Conservation (phyloP, 2,113 vertebrate genomes). For the Gavia stellata region DNA sequence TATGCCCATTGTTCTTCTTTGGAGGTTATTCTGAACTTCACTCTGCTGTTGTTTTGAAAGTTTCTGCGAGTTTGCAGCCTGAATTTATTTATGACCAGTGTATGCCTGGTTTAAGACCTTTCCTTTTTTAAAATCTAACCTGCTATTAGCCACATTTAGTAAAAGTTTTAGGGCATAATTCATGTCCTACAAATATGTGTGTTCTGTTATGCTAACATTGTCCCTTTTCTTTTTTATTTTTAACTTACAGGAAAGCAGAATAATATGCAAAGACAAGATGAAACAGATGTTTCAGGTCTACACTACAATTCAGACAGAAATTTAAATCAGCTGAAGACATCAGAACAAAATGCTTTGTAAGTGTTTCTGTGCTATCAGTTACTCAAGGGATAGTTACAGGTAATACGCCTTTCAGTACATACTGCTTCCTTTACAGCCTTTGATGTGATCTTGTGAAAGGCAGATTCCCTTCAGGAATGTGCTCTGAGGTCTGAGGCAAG, state of each 20-base stretch:
- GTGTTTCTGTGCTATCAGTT: background rate
- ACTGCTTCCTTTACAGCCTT: background rate
- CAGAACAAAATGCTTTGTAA: background rate
- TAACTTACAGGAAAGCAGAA: slow-evolving; percentile 7
- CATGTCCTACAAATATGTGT: background rate
- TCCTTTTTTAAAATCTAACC: slow-evolving; percentile 35
- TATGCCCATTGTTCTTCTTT: background rate
- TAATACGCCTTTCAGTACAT: background rate
- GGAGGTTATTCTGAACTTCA: slow-evolving; percentile 2
- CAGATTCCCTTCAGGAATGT: background rate
- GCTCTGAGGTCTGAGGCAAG: background rate
- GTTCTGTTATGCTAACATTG: background rate
- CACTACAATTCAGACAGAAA: slow-evolving; percentile 1
- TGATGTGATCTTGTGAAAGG: background rate
- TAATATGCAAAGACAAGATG: background rate
- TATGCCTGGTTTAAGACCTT: background rate
- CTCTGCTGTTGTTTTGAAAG: background rate
- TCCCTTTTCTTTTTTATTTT: background rate
- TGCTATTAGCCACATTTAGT: slow-evolving; percentile 28
- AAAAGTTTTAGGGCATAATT: background rate
- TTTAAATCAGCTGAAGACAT: slow-evolving; percentile 13
- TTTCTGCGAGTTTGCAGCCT: background rate
- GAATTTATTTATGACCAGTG: slow-evolving; percentile 2
- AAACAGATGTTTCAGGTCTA: slow-evolving; percentile 13
- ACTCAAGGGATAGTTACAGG: background rate